Percentiles rank a stretch among this genome's conserved stretches.
These are phyloP conservation scores for Acanthoscelides obtectus DNA, from an alignment of 2,888 invertebrate genomes.

Conservation along the genomic window DNA sequence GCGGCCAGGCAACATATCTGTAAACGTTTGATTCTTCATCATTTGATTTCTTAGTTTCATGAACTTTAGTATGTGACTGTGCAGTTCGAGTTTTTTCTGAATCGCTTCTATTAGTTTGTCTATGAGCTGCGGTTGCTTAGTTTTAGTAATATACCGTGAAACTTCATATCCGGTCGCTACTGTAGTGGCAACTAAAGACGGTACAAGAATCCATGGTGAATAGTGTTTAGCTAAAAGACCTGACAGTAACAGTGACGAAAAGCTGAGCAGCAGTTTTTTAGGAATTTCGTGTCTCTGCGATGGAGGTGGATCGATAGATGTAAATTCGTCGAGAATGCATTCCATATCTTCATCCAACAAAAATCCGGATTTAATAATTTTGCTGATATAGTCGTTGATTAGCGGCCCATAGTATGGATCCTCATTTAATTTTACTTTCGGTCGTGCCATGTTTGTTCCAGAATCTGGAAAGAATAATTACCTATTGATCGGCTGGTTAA, in stretches of 20 bases:
- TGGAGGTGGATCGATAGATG: constrained; percentile 12
- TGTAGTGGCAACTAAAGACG: constrained; percentile 13
- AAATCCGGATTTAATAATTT: constrained; percentile 27
- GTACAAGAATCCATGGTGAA: constrained; percentile 13
- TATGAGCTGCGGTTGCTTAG: constrained; percentile 12
- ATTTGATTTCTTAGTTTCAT: constrained; percentile 22
- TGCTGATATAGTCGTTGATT: constrained; percentile 19
- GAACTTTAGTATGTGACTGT: constrained; percentile 21
- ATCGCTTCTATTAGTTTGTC: constrained; percentile 15
- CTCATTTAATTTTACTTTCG: background rate
- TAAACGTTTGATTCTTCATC: constrained; percentile 7
- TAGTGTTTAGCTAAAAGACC: background rate
- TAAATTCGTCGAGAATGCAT: constrained; percentile 20
- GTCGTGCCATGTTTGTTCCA: background rate
- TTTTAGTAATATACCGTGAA: constrained; percentile 4
- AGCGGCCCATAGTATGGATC: constrained; percentile 16
- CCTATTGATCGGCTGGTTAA: too few species aligned
- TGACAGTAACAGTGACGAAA: background rate
- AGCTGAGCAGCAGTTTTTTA: background rate
- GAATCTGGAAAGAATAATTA: background rate
- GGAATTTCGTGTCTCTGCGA: constrained; percentile 13
- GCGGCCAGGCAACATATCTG: constrained; percentile 1
- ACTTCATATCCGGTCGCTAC: constrained; percentile 10
- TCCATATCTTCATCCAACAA: constrained; percentile 32
- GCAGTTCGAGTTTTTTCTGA: constrained; percentile 18